Evolutionary conservation across 2,797 vertebrate species (phyloP).

Genomic region (Neosalanx taihuensis): DNA sequence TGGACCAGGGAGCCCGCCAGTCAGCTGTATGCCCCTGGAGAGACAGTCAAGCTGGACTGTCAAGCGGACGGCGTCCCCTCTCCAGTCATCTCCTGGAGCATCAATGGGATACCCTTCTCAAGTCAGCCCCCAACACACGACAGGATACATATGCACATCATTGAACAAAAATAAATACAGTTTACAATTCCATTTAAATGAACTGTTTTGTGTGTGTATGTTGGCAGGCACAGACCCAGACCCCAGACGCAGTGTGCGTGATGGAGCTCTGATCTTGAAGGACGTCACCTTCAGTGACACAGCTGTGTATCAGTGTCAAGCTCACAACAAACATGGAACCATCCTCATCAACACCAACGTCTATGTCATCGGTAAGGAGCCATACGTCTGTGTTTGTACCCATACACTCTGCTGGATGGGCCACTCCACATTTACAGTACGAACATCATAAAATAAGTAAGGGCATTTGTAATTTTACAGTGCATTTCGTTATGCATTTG

Average conservation of each 20-base stretch:
- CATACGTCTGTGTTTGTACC: neutral
- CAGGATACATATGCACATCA: neutral
- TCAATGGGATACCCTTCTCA: constrained; percentile 77
- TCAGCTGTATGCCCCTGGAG: constrained; percentile 81
- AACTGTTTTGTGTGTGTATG: neutral
- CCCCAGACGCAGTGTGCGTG: constrained; percentile 62
- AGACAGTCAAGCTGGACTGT: constrained; percentile 81
- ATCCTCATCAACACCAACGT: constrained; percentile 82
- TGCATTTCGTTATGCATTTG: no score
- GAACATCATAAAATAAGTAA: no score
- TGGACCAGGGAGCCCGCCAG: constrained; percentile 82
- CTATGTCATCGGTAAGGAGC: constrained; percentile 79
- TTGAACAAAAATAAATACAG: no score
- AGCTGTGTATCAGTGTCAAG: constrained; percentile 85
- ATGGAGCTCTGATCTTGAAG: constrained; percentile 70
- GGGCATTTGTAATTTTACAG: no score
- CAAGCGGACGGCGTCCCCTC: constrained; percentile 82
- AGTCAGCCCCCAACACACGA: constrained; percentile 57
- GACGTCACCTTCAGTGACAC: constrained; percentile 78
- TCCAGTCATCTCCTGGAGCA: constrained; percentile 80
- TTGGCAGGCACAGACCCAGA: constrained; percentile 66
- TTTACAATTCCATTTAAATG: neutral
- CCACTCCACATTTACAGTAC: no score
- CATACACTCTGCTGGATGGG: no score
- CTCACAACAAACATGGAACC: constrained; percentile 80